These are phyloP conservation scores for Stegana nigrithorax DNA, from an alignment of 2,888 invertebrate genomes.

Conservation along the genomic window DNA sequence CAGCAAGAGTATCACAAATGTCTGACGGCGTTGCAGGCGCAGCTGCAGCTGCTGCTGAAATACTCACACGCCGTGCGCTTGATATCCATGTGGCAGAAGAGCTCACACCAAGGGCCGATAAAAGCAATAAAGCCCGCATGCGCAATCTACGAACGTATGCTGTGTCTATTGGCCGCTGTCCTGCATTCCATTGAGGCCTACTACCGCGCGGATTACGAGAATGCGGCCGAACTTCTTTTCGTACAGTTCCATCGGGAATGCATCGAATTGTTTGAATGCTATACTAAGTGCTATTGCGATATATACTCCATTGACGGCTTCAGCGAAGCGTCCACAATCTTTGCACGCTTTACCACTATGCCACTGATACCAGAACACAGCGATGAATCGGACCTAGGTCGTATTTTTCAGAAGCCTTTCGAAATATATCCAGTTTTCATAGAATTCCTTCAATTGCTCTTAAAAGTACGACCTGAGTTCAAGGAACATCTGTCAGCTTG, in stretches of 20 bases:
- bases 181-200: slow-evolving; percentile 78
- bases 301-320: slow-evolving; percentile 80
- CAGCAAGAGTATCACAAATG: slow-evolving; percentile 53
- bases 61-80: slow-evolving; percentile 45
- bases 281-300: slow-evolving; percentile 79
- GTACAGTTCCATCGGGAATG: slow-evolving; percentile 79
- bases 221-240: slow-evolving; percentile 76
- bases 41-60: slow-evolving; percentile 51
- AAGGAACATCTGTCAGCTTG: slow-evolving; percentile 60
- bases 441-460: slow-evolving; percentile 58
- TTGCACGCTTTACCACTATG: slow-evolving; percentile 63
- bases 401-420: slow-evolving; percentile 63
- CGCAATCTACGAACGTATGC: slow-evolving; percentile 76
- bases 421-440: slow-evolving; percentile 59
- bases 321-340: slow-evolving; percentile 73
- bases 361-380: slow-evolving; percentile 37
- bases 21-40: slow-evolving; percentile 56
- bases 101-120: slow-evolving; percentile 35
- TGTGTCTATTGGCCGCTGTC: slow-evolving; percentile 77
- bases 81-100: slow-evolving; percentile 37
- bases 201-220: slow-evolving; percentile 74
- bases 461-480: slow-evolving; percentile 51
- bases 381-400: slow-evolving; percentile 50
- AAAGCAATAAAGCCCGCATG: slow-evolving; percentile 65
- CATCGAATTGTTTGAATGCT: slow-evolving; percentile 78